A percentile compares a stretch with the other conserved stretches of the same genome.
phyloP scores from a whole-genome alignment of 2,113 vertebrate species.

The Terrapene triunguis region DNA sequence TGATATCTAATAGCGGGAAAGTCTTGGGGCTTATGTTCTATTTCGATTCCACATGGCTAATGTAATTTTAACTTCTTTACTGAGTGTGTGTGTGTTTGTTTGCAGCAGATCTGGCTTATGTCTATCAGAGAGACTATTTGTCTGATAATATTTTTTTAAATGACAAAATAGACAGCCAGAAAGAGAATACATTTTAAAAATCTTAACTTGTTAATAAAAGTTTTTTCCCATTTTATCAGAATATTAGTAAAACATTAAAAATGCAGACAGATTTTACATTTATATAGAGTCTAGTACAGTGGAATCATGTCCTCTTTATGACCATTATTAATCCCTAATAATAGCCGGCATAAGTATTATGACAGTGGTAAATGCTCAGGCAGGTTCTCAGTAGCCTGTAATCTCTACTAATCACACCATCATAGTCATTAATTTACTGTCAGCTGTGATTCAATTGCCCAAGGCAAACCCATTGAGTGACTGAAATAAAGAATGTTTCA shows the following conservation, averaged over 20 bases:
- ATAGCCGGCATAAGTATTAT: slow-evolving; percentile 75
- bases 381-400: slow-evolving; percentile 77
- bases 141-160: not conserved
- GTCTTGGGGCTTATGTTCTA: not conserved
- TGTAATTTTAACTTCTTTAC: slow-evolving; percentile 29
- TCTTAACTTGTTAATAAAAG: not conserved
- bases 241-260: slow-evolving; percentile 27
- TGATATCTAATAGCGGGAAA: not conserved
- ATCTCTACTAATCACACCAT: slow-evolving; percentile 82
- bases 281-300: not conserved
- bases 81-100: not conserved
- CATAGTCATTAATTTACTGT: slow-evolving; percentile 85
- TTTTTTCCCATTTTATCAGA: slow-evolving; percentile 20
- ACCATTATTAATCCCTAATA: slow-evolving; percentile 76
- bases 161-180: not conserved
- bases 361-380: slow-evolving; percentile 74
- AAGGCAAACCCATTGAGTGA: slow-evolving; percentile 75
- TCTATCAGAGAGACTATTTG: not conserved
- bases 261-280: slow-evolving; percentile 14
- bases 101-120: not conserved
- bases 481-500: slow-evolving; percentile 77
- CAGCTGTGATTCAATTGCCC: slow-evolving; percentile 75
- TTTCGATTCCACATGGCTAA: slow-evolving; percentile 3
- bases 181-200: not conserved
- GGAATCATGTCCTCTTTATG: slow-evolving; percentile 61